These are phyloP conservation scores for Rhinichthys osculus DNA, from an alignment of 2,797 vertebrate species.

Conservation along the genomic window DNA sequence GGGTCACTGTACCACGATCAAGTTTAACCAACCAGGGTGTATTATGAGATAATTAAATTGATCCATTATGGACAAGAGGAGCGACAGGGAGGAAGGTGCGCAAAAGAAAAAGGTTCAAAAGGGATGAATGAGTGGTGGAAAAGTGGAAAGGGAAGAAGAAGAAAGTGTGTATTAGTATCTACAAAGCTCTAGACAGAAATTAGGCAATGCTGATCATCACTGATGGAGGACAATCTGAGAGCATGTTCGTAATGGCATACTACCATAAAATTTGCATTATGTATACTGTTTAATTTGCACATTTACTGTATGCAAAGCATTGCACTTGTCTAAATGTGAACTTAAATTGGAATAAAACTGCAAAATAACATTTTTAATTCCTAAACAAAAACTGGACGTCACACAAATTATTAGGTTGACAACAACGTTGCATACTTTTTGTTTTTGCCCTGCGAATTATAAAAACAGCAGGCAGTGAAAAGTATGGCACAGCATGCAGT, in stretches of 20 bases:
- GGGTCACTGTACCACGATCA: conserved; percentile 72
- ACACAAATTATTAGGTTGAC: neutral
- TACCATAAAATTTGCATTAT: neutral
- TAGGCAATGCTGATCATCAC: conserved; percentile 68
- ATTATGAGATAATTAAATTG: conserved; percentile 35
- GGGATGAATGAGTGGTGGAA: conserved; percentile 37
- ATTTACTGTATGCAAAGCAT: neutral
- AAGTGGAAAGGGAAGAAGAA: conserved; percentile 69
- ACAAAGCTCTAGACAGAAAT: conserved; percentile 55
- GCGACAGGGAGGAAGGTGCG: conserved; percentile 38
- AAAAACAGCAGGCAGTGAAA: conserved; percentile 3
- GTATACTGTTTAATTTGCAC: neutral
- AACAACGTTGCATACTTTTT: neutral
- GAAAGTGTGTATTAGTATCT: conserved; percentile 77
- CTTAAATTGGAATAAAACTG: neutral
- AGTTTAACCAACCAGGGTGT: conserved; percentile 48
- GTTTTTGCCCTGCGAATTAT: neutral
- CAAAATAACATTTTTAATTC: neutral
- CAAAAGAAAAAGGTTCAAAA: neutral
- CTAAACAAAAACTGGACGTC: neutral
- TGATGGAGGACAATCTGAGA: conserved; percentile 29
- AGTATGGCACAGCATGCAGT: neutral
- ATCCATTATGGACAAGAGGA: conserved; percentile 41
- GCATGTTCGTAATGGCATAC: neutral
- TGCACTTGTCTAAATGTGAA: neutral